phyloP scores from a whole-genome alignment of 2,888 invertebrate species.

The Eupithecia vulgata region DNA sequence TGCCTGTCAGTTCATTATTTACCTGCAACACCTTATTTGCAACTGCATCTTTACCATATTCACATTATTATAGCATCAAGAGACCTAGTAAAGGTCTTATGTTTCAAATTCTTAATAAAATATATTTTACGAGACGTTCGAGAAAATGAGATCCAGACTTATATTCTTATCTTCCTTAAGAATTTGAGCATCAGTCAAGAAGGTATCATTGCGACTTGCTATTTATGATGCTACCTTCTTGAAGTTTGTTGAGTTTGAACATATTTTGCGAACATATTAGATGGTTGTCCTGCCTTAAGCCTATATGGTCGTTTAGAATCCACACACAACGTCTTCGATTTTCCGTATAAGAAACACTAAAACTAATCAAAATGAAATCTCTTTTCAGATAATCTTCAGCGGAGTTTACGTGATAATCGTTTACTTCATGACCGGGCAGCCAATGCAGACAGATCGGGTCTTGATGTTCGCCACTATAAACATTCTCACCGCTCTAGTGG shows the following conservation, averaged over 20 bases:
- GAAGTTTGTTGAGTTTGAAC: too few species aligned
- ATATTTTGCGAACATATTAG: too few species aligned
- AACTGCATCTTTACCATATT: neutral
- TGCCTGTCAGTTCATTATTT: neutral
- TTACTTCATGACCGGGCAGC: conserved; percentile 98
- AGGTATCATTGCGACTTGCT: too few species aligned
- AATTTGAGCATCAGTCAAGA: too few species aligned
- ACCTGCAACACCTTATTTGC: neutral
- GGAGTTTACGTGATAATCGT: conserved; percentile 94
- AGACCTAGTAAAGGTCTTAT: neutral
- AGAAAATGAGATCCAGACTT: too few species aligned
- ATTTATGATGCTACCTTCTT: too few species aligned
- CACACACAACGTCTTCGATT: neutral
- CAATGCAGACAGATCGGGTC: conserved; percentile 93
- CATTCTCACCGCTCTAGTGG: conserved; percentile 94
- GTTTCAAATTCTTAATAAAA: too few species aligned
- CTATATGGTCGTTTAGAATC: neutral
- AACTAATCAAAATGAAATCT: conserved; percentile 7
- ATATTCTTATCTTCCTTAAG: too few species aligned
- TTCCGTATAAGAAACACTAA: neutral
- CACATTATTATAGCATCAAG: neutral
- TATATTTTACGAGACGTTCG: too few species aligned
- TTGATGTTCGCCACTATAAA: conserved; percentile 89
- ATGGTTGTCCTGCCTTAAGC: too few species aligned
- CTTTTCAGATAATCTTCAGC: conserved; percentile 91